Conservation (phyloP, 2,113 vertebrate genomes). For the Heterotilapia buettikoferi region DNA sequence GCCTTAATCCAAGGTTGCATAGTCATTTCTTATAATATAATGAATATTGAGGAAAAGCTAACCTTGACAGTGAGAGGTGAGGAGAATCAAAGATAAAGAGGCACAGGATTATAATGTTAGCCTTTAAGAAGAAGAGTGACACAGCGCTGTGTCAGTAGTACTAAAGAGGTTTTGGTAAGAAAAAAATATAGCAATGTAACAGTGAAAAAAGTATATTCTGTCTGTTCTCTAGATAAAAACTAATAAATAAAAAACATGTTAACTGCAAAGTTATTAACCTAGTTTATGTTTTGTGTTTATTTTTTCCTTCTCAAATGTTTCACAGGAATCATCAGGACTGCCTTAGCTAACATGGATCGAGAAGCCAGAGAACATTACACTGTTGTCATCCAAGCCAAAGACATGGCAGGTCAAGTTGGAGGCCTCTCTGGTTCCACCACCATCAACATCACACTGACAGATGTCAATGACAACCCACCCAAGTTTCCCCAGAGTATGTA, state of each 20-base stretch:
- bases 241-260: too few relatives aligned
- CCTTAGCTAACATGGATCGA: constrained; percentile 93
- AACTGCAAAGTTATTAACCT: not conserved
- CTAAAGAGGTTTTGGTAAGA: not conserved
- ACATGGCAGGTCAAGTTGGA: constrained; percentile 97
- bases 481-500: constrained; percentile 91
- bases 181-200: not conserved
- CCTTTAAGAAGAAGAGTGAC: not conserved
- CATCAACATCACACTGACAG: constrained; percentile 93
- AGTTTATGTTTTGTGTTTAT: not conserved
- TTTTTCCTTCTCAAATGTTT: not conserved
- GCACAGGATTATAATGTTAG: not conserved
- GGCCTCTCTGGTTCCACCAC: constrained; percentile 94
- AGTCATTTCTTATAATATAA: constrained; percentile 42
- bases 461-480: constrained; percentile 97
- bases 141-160: not conserved
- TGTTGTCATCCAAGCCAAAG: constrained; percentile 98
- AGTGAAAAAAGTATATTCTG: not conserved
- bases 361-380: constrained; percentile 96
- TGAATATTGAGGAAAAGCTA: constrained; percentile 21
- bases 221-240: not conserved
- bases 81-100: constrained; percentile 10
- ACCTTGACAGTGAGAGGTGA: constrained; percentile 29
- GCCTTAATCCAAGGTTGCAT: constrained; percentile 38
- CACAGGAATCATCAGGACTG: constrained; percentile 93